Evolutionary conservation across 2,888 invertebrate species (phyloP), one percentile per base, ranked within the genome.

Genomic region (Eutolmus rufibarbis): DNA sequence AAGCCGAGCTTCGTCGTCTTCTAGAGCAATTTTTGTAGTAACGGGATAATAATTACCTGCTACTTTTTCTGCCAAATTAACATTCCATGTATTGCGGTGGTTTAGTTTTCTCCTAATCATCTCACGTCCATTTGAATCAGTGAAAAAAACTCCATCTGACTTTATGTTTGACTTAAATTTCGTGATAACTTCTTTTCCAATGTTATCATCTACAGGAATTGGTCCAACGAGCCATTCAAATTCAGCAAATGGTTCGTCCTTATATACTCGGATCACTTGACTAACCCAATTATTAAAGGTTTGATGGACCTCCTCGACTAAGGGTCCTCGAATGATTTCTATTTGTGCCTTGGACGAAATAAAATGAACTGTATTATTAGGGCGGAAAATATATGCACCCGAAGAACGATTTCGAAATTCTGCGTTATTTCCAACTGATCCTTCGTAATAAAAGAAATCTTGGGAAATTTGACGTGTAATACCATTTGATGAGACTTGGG

Each of bases 41-140:
- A 99, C 94, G 0, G 99, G 99, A 91, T 98, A 99, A 91, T 99
- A 99, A 92, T 99, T 99, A 0, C 96, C 97, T 0, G 98, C 94
- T 0, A 97, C 92, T 0, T 95, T 94, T 91, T 98, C 98, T 0
- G 93, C 91, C 57, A 97, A 90, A 0, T 94, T 93, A 0, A 96
- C 89, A 9, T 94, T 93, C 95, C 96, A 99, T 0, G 97, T 96
- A 0, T 96, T 96, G 14, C 98, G 93, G 88, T 94, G 93, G 90
- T 97, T 93, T 40, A 95, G 91, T 16, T 93, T 93, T 9, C 98
- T 93, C 90, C 95, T 94, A 40, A 98, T 91, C 92, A 96, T 94
- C 91, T 98, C 97, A 23, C 99, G 94, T 0, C 98, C 99, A 91
- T 99, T 99, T 0, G 98, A 96, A 91, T 99, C 99, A 0, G 99